Conservation (phyloP, 2,797 vertebrate species). For the Ficedula albicollis region DNA sequence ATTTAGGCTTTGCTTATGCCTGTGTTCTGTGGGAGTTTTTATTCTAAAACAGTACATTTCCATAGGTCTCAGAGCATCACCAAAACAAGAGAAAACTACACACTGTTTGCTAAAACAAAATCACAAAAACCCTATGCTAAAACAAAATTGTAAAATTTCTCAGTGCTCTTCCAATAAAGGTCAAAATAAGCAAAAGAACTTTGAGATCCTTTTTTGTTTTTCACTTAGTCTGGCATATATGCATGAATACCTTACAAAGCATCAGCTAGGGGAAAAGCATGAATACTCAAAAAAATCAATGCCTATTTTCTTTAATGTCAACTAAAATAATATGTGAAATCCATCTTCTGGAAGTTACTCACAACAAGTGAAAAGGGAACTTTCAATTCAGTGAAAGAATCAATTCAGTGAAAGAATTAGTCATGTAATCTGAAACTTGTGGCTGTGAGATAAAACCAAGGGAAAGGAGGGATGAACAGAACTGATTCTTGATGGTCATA, state of each 20-base stretch:
- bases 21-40: not conserved
- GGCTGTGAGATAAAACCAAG: not conserved
- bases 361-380: not conserved
- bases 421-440: not conserved
- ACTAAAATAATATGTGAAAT: not conserved
- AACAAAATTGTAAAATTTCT: not conserved
- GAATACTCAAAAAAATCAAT: conserved; percentile 8
- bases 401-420: not conserved
- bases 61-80: not conserved
- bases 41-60: not conserved
- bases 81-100: not conserved
- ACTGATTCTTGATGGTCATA: not conserved
- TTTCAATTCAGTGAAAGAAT: not conserved
- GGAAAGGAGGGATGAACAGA: not conserved
- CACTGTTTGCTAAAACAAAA: not conserved
- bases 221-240: not conserved
- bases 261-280: not conserved
- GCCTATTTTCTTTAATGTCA: not conserved
- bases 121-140: not conserved
- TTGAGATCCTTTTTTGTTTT: not conserved
- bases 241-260: not conserved
- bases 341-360: not conserved
- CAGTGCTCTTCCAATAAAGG: not conserved
- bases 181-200: not conserved
- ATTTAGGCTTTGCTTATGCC: conserved; percentile 5